Base-by-base conservation (phyloP, 2,797 vertebrate species). In the Lithobates pipiens region DNA sequence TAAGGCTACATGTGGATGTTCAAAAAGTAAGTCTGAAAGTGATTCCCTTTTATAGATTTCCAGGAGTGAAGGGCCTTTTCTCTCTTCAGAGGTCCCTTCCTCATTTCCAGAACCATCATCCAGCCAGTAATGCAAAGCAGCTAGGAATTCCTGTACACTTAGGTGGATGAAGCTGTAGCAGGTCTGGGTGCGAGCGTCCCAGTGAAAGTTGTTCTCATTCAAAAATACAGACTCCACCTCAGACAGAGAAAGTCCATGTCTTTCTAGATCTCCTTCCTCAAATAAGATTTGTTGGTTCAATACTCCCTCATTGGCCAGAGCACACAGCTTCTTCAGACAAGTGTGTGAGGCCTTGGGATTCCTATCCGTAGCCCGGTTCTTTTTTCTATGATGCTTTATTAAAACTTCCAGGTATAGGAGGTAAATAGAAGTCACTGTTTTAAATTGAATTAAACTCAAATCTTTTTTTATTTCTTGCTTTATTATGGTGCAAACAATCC, bases 71-170 rank as follows among this genome's bases (percentile, higher is more conserved):
- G 23, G 1, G 5, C 1, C 21, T 13, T 63, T 10, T 25, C 23
- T 63, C 6, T 5, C 16, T 21, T 8, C 50, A 16, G 50, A 54
- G 50, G 50, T 5, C 13, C 50, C 50, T 13, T 16, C 50, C 13
- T 54, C 50, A 21, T 57, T 34, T 34, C 32, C 44, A 21, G 50
- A 39, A 2, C 0, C 65, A 3, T 71, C 80, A 86, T 76, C 61
- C 42, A 91, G 79, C 7, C 88, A 5, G 65, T 89, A 92, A 15
- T 82, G 89, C 84, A 92, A 18, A 77, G 77, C 77, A 87, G 88
- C 91, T 83, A 91, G 90, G 76, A 89, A 89, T 69, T 91, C 90
- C 82, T 91, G 91, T 36, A 92, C 50, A 18, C 85, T 88, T 25
- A 89, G 61, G 54, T 90, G 83, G 39, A 82, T 44, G 61, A 91